phyloP scores from a whole-genome alignment of 2,113 vertebrate species.

The Vidua chalybeata region DNA sequence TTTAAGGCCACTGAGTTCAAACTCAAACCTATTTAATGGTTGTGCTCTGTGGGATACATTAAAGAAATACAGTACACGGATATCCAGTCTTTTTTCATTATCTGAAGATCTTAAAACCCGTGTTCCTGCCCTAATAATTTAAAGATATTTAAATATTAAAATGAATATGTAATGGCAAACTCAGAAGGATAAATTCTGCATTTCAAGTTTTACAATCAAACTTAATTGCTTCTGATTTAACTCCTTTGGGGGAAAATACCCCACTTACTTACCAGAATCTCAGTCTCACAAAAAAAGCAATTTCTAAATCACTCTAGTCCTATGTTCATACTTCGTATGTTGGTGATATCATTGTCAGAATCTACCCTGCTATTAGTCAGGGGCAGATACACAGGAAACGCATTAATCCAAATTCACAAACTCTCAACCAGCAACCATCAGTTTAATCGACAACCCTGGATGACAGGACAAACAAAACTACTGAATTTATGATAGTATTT shows the following conservation, averaged over 20 bases:
- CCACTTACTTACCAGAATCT: not conserved
- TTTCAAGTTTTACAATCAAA: not conserved
- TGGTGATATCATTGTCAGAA: not conserved
- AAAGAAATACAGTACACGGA: not conserved
- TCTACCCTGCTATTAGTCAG: not conserved
- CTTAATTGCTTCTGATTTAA: not conserved
- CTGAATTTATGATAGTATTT: not conserved
- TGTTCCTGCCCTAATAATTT: not conserved
- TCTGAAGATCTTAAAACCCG: not conserved
- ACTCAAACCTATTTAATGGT: not conserved
- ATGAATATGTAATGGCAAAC: not conserved
- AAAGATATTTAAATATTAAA: not conserved
- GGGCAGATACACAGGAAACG: not conserved
- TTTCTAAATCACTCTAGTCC: not conserved
- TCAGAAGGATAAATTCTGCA: not conserved
- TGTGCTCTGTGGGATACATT: not conserved
- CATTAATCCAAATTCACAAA: not conserved
- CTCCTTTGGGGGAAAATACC: not conserved
- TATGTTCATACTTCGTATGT: accelerated
- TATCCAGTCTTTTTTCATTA: not conserved
- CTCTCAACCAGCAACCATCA: not conserved
- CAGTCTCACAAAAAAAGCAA: not conserved
- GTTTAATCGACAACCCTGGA: not conserved
- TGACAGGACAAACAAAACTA: constrained; percentile 4
- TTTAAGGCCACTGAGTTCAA: not conserved